Base-by-base conservation (phyloP, 2,888 invertebrate genomes). In the Himalopsyche kuldschensis region DNA sequence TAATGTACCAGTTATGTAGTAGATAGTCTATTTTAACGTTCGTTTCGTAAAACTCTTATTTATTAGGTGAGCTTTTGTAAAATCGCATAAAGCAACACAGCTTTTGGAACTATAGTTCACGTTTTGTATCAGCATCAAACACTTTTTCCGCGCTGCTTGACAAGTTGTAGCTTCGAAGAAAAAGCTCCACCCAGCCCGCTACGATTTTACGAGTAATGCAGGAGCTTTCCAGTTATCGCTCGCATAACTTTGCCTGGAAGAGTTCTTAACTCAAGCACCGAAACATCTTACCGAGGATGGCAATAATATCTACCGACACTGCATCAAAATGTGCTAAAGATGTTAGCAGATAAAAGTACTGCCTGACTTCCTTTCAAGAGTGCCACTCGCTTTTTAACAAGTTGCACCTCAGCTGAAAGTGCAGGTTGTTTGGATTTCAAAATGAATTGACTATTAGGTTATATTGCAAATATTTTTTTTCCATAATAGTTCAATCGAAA, bases 321-420 rank as follows among this genome's bases (percentile, higher is more conserved):
- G 82, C 82, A 82, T 82, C 79, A 82, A 79, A 82, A 82, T 82
- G 79, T 76, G 79, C 41, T 75, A 69, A 79, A 79, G 79, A 79
- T 82, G 82, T 69, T 76, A 76, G 76, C 76, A 35, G 76, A 76
- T 76, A 76, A 76, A 76, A 76, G 76, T 76, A 32, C 20, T 20
- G 76, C 35, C 76, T 24, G 76, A 76, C 76, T 76, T 69, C 69
- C 30, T 69, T 11, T 69, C 69, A 69, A 69, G 69, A 27, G 69
- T 30, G 11, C 24, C 30, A 69, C 69, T 69, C 20, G 15, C 27
- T 69, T 69, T 69, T 27, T 10, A 27, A 27, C 69, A 69, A 69
- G 69, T 69, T 69, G 69, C 69, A 69, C 69, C 69, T 69, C 15
- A 10, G 30, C 69, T 69, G 27, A 69, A 69, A 30, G 69, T 15